phyloP scores from a whole-genome alignment of 2,888 invertebrate species.

The Acleris cristana region DNA sequence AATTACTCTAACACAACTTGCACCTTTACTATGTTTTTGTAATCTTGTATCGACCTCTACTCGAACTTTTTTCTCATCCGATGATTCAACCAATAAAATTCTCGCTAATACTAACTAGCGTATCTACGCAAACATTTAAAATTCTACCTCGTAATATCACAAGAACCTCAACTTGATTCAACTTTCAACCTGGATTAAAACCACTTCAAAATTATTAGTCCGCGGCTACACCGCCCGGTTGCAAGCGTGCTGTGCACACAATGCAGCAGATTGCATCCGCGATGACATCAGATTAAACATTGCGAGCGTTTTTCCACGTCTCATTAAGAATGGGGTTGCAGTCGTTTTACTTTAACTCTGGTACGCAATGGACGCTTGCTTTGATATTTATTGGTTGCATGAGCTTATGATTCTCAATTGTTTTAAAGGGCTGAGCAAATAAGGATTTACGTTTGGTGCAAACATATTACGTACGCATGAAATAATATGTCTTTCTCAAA shows the following conservation, averaged over 20 bases:
- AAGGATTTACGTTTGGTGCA: too few species aligned
- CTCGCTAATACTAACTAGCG: too few species aligned
- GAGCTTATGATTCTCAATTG: background rate
- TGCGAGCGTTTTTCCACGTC: slow-evolving; percentile 69
- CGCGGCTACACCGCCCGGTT: slow-evolving; percentile 6
- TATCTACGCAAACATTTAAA: too few species aligned
- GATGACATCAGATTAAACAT: slow-evolving; percentile 76
- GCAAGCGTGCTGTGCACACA: slow-evolving; percentile 61
- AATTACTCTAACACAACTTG: too few species aligned
- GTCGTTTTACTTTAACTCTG: slow-evolving; percentile 36
- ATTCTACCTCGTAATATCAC: too few species aligned
- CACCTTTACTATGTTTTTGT: too few species aligned
- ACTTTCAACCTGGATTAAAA: slow-evolving; percentile 7
- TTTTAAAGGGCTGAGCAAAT: background rate
- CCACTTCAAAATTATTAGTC: slow-evolving; percentile 19
- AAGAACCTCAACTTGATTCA: background rate
- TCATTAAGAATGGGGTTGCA: slow-evolving; percentile 57
- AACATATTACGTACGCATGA: background rate
- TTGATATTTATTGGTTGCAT: slow-evolving; percentile 3
- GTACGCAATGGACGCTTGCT: slow-evolving; percentile 1
- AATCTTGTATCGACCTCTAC: too few species aligned
- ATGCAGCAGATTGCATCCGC: slow-evolving; percentile 65
- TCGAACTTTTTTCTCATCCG: too few species aligned
- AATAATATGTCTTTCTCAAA: too few species aligned
- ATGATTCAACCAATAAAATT: too few species aligned